Conservation (phyloP, 2,888 invertebrate genomes). For the Leptura quadrifasciata region DNA sequence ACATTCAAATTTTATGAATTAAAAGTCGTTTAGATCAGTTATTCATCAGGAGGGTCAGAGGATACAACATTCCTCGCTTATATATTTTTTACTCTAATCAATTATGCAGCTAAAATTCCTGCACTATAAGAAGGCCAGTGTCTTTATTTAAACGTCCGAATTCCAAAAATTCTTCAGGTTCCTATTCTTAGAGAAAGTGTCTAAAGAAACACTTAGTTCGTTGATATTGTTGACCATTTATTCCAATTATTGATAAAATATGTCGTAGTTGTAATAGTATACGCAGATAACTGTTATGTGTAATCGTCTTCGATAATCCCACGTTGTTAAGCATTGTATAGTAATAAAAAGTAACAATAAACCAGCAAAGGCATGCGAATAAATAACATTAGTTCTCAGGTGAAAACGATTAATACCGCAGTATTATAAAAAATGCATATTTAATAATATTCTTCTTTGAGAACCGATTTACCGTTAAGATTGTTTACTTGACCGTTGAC, state of each 20-base stretch:
- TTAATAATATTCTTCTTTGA: conserved; percentile 46
- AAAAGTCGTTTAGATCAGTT: too few relatives aligned
- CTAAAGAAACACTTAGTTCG: not conserved
- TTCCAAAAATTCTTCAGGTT: conserved; percentile 3
- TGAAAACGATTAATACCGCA: conserved; percentile 4
- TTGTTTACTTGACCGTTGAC: conserved; percentile 60
- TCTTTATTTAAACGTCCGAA: too few relatives aligned
- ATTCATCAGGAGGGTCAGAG: too few relatives aligned
- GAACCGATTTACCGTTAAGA: conserved; percentile 53
- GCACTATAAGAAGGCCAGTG: too few relatives aligned
- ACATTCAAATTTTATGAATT: too few relatives aligned
- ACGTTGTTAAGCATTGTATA: conserved; percentile 8
- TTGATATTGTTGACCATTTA: conserved; percentile 1
- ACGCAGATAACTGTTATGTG: conserved; percentile 5
- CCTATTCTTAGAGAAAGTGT: not conserved
- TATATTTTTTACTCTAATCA: too few relatives aligned
- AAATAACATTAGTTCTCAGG: conserved; percentile 13
- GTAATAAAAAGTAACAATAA: conserved; percentile 11
- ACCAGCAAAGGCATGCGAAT: conserved; percentile 14
- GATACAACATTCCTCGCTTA: too few relatives aligned
- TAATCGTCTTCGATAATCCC: conserved; percentile 3
- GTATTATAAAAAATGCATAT: conserved; percentile 32
- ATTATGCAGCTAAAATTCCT: too few relatives aligned
- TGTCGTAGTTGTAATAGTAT: not conserved
- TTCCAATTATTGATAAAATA: not conserved